Evolutionary conservation across 2,888 invertebrate species (phyloP), one percentile per base, ranked within the genome.

Genomic region (Nomada ferruginata): DNA sequence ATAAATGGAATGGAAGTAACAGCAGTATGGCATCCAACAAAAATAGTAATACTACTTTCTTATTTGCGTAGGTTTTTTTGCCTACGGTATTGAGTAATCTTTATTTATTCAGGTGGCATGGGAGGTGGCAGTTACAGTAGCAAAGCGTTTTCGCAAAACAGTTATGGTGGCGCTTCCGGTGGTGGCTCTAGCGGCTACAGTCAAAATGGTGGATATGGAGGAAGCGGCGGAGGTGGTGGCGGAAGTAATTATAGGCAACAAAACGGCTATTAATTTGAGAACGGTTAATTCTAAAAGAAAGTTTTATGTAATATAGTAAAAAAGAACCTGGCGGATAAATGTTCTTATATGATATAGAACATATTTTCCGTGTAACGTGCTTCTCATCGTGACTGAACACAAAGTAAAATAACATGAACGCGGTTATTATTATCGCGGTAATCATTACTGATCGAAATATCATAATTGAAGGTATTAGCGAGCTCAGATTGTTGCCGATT

Each of bases 241-340:
- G 80, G 84, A 18, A 83, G 82, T 71, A 89, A 85, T 74, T 92
- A 91, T 76, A 87, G 92, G 57, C 92, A 91, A 83, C 91, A 92
- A 85, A 93, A 93, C 76, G 92, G 92, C 55, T 93, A 93, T 90
- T 93, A 90, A 92, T 71, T 65, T 69, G 23, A 52, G 61, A 69
- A 65, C 57, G 20, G 65, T 44, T 36, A 59, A 69, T 79, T 78
- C 57, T 74, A 76, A 76, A 73, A 57, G 47, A 44, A 75, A 77
- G 29, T 29, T 66, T 73, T 70, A 77, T 88, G 83, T 86, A 87
- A 82, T 79, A 83, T 88, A 87, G 76, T 61, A 59, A 81, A 71
- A 50, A 78, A 77, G 81, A 59, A 71, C 47, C 64, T 52, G 36
- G 64, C 18, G 50, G 64, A 61, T 42, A 60, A 61, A 60, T 69